Evolutionary conservation across 2,113 vertebrate species (phyloP).

Genomic region (Nerophis ophidion): DNA sequence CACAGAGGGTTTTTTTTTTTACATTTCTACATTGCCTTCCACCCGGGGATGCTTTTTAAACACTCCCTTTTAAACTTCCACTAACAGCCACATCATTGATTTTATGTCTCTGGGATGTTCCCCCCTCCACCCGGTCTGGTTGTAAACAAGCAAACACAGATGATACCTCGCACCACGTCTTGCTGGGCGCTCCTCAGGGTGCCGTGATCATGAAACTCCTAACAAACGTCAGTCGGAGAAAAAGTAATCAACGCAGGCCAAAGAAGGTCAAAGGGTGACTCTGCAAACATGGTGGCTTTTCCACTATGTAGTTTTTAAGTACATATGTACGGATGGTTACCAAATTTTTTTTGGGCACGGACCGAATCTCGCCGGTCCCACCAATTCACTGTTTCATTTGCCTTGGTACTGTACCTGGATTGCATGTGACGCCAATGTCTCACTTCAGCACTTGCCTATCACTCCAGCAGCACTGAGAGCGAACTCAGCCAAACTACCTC

Average conservation of each 20-base stretch:
- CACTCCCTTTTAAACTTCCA: constrained; percentile 71
- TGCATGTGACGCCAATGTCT: too few relatives aligned
- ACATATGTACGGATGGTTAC: too few relatives aligned
- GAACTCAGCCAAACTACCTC: too few relatives aligned
- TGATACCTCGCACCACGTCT: constrained; percentile 70
- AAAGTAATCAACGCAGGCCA: constrained; percentile 62
- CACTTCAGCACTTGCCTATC: too few relatives aligned
- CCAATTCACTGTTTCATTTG: too few relatives aligned
- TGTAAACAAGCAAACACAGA: constrained; percentile 68
- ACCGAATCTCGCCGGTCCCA: too few relatives aligned
- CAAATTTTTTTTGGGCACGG: too few relatives aligned
- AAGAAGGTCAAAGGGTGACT: constrained; percentile 59
- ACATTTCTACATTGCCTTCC: constrained; percentile 70
- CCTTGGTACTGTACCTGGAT: too few relatives aligned
- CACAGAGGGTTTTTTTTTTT: constrained; percentile 57
- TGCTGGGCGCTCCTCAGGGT: constrained; percentile 67
- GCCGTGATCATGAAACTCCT: constrained; percentile 63
- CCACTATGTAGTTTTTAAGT: too few relatives aligned
- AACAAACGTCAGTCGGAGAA: constrained; percentile 58
- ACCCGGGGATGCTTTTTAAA: constrained; percentile 71
- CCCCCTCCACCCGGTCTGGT: constrained; percentile 44
- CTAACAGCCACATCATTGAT: constrained; percentile 76
- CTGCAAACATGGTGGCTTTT: background rate
- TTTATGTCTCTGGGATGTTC: constrained; percentile 68
- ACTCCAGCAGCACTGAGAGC: too few relatives aligned